Base-by-base conservation (phyloP, 2,888 invertebrate genomes). In the Omphaloscelis lunosa region DNA sequence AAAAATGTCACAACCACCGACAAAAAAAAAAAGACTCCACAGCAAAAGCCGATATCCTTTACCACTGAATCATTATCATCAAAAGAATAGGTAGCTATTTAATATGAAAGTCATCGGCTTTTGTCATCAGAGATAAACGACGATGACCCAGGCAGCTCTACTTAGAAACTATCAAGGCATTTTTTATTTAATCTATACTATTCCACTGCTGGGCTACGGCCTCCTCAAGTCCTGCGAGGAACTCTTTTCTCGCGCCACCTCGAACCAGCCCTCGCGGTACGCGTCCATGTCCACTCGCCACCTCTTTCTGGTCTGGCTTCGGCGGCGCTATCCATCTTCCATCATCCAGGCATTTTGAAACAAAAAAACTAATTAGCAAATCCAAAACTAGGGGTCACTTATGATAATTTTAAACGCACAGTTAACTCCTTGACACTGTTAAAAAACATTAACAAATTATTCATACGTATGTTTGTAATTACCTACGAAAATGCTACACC, bases 401-500 rank as follows among this genome's bases (percentile, higher is more conserved):
- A 72, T 45, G 41, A 34, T 34, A 82, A 45, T 15, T 74, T 56
- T 34, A 27, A 62, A 80, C 23, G 29, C 67, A 27, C 12, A 63
- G 41, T 82, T 59, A 45, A 73, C 29, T 71, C 77, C 86, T 83
- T 83, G 88, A 81, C 88, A 83, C 74, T 62, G 59, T 76, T 83
- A 76, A 59, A 65, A 11, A 76, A 74, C 68, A 83, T 79, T 75
- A 83, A 81, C 80, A 68, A 74, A 82, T 76, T 62, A 62, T 81
- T 86, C 70, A 71, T 69, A 39, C 67, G 77, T 81, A 72, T 77
- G 65, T 56, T 72, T 86, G 75, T 86, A 86, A 87, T 87, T 87
- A 82, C 41, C 75, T 79, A 71, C 59, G 48, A 86, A 83, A 84
- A 48, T 73, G 68, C 77, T 77, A 71, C 80, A 70, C 69, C 63